Percentiles rank a stretch among this genome's conserved stretches.
Conservation (phyloP, 2,113 vertebrate species). For the Melanerpes formicivorus region DNA sequence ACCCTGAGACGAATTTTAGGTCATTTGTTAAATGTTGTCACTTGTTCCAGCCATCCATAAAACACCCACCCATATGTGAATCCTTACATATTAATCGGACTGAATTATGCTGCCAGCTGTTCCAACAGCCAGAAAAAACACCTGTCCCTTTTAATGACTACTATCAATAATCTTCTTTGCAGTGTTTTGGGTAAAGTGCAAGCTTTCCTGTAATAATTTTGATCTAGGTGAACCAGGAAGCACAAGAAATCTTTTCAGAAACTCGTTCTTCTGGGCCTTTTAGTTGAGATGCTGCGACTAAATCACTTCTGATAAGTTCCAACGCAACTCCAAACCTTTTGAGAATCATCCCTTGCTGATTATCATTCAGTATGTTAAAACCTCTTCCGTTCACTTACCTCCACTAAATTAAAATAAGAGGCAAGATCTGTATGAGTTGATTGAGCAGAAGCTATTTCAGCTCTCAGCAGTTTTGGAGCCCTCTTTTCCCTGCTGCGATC, state of each 20-base stretch:
- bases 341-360: constrained; percentile 6
- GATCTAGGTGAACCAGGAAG: not conserved
- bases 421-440: not conserved
- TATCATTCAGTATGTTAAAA: not conserved
- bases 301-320: not conserved
- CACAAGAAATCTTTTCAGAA: not conserved
- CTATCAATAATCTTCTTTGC: constrained; percentile 50
- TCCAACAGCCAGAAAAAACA: constrained; percentile 53
- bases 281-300: rapidly evolving
- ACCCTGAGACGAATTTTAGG: constrained; percentile 10
- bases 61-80: constrained; percentile 32
- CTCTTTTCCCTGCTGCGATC: not conserved
- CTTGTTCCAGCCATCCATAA: constrained; percentile 46
- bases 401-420: constrained; percentile 26
- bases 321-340: not conserved
- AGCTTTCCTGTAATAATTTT: not conserved
- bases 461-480: not conserved
- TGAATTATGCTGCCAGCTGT: constrained; percentile 60
- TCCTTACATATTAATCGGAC: constrained; percentile 45
- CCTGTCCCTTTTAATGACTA: constrained; percentile 56
- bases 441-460: constrained; percentile 7
- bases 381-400: not conserved
- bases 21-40: constrained; percentile 49
- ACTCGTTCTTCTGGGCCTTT: not conserved
- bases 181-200: not conserved